These are phyloP conservation scores for Epiblema foenella DNA, from an alignment of 2,888 invertebrate genomes.

Conservation along the genomic window DNA sequence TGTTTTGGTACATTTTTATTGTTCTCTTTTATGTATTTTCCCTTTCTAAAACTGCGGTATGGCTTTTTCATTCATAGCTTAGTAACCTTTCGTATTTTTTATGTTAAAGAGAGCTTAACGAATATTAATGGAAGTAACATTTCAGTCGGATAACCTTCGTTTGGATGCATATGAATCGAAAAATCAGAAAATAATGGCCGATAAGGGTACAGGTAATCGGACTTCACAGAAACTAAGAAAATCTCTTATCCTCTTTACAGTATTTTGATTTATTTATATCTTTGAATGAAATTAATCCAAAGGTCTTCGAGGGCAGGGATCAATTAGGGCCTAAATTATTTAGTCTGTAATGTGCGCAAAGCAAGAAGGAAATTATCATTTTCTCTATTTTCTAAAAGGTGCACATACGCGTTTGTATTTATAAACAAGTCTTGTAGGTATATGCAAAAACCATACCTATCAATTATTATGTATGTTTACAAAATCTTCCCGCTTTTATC, in stretches of 20 bases:
- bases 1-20: constrained; percentile 35
- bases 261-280: constrained; percentile 3
- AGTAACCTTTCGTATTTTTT: constrained; percentile 1
- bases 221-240: neutral
- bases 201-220: constrained; percentile 13
- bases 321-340: too few relatives aligned
- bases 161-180: constrained; percentile 16
- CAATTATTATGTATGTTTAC: too few relatives aligned
- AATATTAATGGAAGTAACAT: constrained; percentile 16
- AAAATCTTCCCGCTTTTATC: too few relatives aligned
- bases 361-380: too few relatives aligned
- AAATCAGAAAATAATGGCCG: constrained; percentile 26
- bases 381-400: too few relatives aligned
- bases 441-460: too few relatives aligned
- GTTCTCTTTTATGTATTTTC: constrained; percentile 23
- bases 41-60: constrained; percentile 31
- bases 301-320: neutral
- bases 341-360: too few relatives aligned
- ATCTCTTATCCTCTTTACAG: constrained; percentile 5
- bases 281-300: neutral
- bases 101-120: constrained; percentile 28
- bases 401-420: too few relatives aligned
- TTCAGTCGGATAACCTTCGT: constrained; percentile 27
- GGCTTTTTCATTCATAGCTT: constrained; percentile 32
- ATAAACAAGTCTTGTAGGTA: too few relatives aligned